phyloP scores from a whole-genome alignment of 2,888 invertebrate genomes.

The Drosophila nr. perissopoda region DNA sequence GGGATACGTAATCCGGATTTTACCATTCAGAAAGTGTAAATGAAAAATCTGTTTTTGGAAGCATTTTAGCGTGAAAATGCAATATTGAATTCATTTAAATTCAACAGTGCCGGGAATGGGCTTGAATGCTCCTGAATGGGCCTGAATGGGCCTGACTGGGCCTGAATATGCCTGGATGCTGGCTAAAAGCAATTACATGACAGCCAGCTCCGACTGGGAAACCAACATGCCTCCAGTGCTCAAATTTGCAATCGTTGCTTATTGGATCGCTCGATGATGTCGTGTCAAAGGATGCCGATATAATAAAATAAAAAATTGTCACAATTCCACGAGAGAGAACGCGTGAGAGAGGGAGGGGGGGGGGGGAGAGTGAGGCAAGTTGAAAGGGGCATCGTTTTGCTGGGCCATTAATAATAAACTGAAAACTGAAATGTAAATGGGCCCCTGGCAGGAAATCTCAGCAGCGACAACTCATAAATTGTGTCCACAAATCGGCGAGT shows the following conservation, averaged over 20 bases:
- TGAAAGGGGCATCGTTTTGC: slow-evolving; percentile 2
- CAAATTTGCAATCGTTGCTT: slow-evolving; percentile 32
- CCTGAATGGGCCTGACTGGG: slow-evolving; percentile 9
- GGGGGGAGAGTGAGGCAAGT: neutral
- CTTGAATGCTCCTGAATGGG: slow-evolving; percentile 9
- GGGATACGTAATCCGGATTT: slow-evolving; percentile 84
- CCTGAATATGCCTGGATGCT: slow-evolving; percentile 10
- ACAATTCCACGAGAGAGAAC: slow-evolving; percentile 37
- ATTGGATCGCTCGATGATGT: slow-evolving; percentile 39
- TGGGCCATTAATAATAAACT: slow-evolving; percentile 69
- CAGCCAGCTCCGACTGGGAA: slow-evolving; percentile 26
- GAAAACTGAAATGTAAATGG: slow-evolving; percentile 67
- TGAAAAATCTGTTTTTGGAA: slow-evolving; percentile 84
- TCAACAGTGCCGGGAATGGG: slow-evolving; percentile 48
- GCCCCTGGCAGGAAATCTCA: slow-evolving; percentile 47
- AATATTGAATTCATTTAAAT: slow-evolving; percentile 84
- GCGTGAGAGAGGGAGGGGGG: rapidly evolving
- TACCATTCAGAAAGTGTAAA: slow-evolving; percentile 82
- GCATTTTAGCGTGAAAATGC: slow-evolving; percentile 84
- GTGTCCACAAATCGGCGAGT: slow-evolving; percentile 62
- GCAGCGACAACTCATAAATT: slow-evolving; percentile 82
- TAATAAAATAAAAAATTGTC: slow-evolving; percentile 53
- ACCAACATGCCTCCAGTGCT: neutral
- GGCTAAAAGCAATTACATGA: slow-evolving; percentile 80
- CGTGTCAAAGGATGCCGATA: slow-evolving; percentile 39